These are phyloP conservation scores for Macquaria australasica DNA, from an alignment of 2,113 vertebrate genomes.

Conservation along the genomic window DNA sequence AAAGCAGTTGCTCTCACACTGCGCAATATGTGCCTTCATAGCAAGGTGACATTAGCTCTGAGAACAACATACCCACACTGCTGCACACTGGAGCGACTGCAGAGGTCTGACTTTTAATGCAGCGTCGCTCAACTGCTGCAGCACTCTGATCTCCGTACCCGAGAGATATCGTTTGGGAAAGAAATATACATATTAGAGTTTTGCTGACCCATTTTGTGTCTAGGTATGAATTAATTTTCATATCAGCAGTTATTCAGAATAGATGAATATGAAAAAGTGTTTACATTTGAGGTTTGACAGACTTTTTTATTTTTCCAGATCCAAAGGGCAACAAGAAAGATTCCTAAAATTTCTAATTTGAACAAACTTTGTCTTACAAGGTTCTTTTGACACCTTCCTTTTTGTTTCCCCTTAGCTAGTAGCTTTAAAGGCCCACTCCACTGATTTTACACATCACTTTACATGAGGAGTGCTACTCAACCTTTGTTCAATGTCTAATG, in stretches of 20 bases:
- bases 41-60: conserved; percentile 73
- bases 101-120: conserved; percentile 19
- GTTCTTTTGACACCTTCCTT: background rate
- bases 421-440: background rate
- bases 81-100: conserved; percentile 37
- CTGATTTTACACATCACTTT: background rate
- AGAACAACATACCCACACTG: conserved; percentile 43
- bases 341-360: background rate
- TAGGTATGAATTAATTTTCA: background rate
- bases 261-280: background rate
- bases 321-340: background rate
- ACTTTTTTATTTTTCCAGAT: background rate
- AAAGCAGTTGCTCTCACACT: conserved; percentile 61
- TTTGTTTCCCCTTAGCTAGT: background rate
- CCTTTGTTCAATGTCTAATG: background rate
- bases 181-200: background rate
- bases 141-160: background rate
- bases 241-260: background rate
- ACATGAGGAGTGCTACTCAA: background rate
- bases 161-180: fast-evolving
- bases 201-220: background rate
- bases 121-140: conserved; percentile 25
- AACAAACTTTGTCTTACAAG: background rate
- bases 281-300: background rate
- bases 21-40: conserved; percentile 64